Evolutionary conservation across 2,888 invertebrate species (phyloP), one percentile per base, ranked within the genome.

Genomic region (Antheraea assamensis): DNA sequence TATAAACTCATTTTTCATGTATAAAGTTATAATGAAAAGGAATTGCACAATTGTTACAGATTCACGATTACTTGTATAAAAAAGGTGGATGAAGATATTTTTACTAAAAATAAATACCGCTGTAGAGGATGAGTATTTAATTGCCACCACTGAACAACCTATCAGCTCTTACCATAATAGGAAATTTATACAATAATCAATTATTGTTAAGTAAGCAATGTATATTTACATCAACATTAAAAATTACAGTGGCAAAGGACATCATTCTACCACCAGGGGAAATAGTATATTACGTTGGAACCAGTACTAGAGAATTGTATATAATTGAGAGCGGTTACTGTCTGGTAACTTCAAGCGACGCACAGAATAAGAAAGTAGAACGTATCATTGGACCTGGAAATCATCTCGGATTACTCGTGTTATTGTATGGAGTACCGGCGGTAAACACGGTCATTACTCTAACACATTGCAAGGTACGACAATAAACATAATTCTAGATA

Each of bases 311-410:
- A 78, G 95, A 95, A 76, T 84, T 95, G 71, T 95, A 95, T 76
- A 92, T 95, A 21, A 92, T 95, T 64, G 94, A 93, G 79, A 92
- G 92, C 76, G 95, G 95, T 35, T 94, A 93, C 81, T 95, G 95
- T 76, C 81, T 92, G 71, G 87, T 94, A 71, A 93, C 93, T 24
- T 89, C 87, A 3, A 87, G 85, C 74, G 81, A 86, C 58, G 83
- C 88, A 82, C 87, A 85, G 75, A 90, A 91, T 79, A 78, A 75
- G 1, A 89, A 88, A 24, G 85, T 79, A 42, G 92, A 92, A 79
- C 83, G 87, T 2, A 82, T 93, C 35, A 90, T 95, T 55, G 95
- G 95, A 15, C 95, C 95, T 35, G 93, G 93, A 3, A 90, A 90
- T 74, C 91, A 92, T 82, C 87, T 95, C 77, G 95, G 95, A 1